Evolutionary conservation across 2,113 vertebrate species (phyloP).

Genomic region (Phylloscopus whistleri): DNA sequence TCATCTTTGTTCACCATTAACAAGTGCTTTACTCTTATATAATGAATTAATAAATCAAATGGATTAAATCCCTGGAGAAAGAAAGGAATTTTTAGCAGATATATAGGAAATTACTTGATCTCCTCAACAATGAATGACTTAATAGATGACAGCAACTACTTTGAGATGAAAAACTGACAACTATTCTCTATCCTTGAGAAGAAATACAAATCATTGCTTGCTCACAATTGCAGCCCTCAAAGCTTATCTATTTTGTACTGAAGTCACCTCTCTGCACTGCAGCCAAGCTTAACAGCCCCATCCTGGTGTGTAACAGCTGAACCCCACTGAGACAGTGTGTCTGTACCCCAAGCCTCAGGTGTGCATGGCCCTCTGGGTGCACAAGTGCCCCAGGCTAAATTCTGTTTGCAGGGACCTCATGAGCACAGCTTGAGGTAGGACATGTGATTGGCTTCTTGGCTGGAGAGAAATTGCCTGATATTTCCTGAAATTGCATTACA

Average conservation of each 20-base stretch:
- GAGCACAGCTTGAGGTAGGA: background rate
- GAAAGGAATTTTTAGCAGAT: background rate
- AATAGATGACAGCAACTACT: background rate
- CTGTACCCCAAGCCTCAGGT: background rate
- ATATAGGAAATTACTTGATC: background rate
- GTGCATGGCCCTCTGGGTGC: background rate
- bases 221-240: background rate
- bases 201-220: background rate
- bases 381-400: background rate
- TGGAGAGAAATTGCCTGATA: background rate
- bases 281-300: background rate
- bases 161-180: background rate
- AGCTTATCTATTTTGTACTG: rapidly evolving
- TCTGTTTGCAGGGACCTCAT: background rate
- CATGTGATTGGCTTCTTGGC: background rate
- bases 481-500: background rate
- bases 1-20: background rate
- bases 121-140: background rate
- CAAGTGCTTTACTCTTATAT: background rate
- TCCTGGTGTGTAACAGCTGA: background rate
- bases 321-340: background rate
- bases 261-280: background rate
- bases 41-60: background rate
- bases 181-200: background rate
- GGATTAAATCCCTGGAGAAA: background rate